phyloP scores from a whole-genome alignment of 2,888 invertebrate genomes.

The Nebria salina region DNA sequence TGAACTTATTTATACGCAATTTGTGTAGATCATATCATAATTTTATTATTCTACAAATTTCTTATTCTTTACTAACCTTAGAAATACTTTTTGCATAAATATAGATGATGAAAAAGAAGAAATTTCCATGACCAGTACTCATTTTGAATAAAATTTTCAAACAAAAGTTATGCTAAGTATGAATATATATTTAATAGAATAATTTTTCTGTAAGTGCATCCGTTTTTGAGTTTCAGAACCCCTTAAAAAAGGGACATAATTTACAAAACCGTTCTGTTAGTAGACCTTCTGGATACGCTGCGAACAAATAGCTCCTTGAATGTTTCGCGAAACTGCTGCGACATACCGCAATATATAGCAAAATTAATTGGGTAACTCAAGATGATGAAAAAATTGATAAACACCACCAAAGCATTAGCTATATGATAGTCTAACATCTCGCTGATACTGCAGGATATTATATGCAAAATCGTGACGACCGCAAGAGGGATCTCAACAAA shows the following conservation, averaged over 20 bases:
- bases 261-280: constrained; percentile 84
- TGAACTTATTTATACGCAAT: no score
- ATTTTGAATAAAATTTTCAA: no score
- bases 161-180: no score
- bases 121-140: no score
- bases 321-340: constrained; percentile 91
- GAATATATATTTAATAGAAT: no score
- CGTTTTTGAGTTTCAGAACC: no score
- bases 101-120: no score
- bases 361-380: constrained; percentile 94
- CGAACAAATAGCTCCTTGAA: constrained; percentile 85
- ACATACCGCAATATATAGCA: constrained; percentile 97
- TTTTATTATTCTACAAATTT: constrained; percentile 64
- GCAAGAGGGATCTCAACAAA: constrained; percentile 86
- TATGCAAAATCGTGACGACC: constrained; percentile 83
- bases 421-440: constrained; percentile 81
- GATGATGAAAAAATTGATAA: constrained; percentile 92
- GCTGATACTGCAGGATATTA: constrained; percentile 75
- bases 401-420: constrained; percentile 79
- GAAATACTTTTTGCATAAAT: constrained; percentile 61
- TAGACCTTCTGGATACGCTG: constrained; percentile 76
- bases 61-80: constrained; percentile 81
- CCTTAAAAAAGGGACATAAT: constrained; percentile 44
- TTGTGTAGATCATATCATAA: no score
- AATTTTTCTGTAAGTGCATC: no score